Evolutionary conservation across 2,113 vertebrate species (phyloP).

Genomic region (Sterna hirundo): DNA sequence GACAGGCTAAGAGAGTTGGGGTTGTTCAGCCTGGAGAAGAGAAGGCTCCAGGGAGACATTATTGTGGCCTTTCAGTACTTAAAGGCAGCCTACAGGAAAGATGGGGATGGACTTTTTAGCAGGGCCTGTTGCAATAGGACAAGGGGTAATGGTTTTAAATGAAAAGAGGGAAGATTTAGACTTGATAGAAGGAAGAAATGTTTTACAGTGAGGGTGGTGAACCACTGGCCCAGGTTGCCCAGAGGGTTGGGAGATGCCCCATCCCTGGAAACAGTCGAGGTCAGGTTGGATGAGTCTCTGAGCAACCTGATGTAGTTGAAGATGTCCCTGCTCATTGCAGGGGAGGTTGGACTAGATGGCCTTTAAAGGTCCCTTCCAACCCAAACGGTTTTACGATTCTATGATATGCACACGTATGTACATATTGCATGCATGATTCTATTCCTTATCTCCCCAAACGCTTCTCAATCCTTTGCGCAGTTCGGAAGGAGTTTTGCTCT

Average conservation of each 20-base stretch:
- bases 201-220: neutral
- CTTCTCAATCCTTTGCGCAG: neutral
- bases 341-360: neutral
- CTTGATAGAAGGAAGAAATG: neutral
- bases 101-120: too few relatives aligned
- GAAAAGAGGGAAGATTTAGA: neutral
- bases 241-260: neutral
- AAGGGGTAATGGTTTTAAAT: neutral
- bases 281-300: neutral
- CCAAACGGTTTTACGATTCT: neutral
- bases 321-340: neutral
- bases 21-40: too few relatives aligned
- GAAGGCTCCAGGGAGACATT: too few relatives aligned
- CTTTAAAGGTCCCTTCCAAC: neutral
- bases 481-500: neutral
- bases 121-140: too few relatives aligned
- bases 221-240: neutral
- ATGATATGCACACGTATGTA: neutral
- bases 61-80: too few relatives aligned
- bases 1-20: too few relatives aligned
- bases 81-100: too few relatives aligned
- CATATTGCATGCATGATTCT: accelerated
- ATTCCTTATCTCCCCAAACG: neutral
- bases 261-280: neutral
- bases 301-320: neutral